Conservation (phyloP, 2,113 vertebrate genomes). For the Caranx ignobilis region DNA sequence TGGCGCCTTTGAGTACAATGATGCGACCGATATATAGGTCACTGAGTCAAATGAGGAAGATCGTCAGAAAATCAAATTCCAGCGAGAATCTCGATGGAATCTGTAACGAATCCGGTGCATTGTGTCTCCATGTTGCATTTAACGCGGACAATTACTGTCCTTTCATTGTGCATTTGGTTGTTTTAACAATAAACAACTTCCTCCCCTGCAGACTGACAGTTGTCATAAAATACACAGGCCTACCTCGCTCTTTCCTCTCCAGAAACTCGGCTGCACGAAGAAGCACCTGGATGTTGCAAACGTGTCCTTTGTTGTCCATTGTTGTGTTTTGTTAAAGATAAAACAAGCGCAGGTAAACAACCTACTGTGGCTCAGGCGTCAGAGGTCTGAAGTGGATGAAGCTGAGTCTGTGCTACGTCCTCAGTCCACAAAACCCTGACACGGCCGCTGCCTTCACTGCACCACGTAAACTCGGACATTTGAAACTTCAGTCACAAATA, state of each 20-base stretch:
- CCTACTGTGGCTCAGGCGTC: constrained; percentile 3
- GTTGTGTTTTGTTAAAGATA: constrained; percentile 12
- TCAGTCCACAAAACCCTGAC: constrained; percentile 19
- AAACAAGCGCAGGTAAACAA: constrained; percentile 26
- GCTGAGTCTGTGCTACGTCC: constrained; percentile 60
- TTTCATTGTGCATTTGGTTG: constrained; percentile 44
- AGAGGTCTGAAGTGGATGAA: constrained; percentile 23
- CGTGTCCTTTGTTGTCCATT: constrained; percentile 85
- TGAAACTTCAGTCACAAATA: rapidly evolving
- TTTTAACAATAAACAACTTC: constrained; percentile 68
- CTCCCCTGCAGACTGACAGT: constrained; percentile 53
- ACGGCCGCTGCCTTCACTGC: constrained; percentile 42
- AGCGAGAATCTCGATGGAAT: background rate
- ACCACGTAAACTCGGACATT: constrained; percentile 23
- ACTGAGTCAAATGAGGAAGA: constrained; percentile 71
- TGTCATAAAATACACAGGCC: constrained; percentile 39
- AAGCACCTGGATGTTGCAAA: constrained; percentile 92
- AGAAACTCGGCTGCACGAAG: constrained; percentile 93
- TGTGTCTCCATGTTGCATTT: rapidly evolving
- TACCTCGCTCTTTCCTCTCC: constrained; percentile 91
- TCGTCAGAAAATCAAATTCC: background rate
- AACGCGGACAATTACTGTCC: background rate
- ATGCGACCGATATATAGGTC: constrained; percentile 82
- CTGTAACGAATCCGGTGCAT: rapidly evolving
- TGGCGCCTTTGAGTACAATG: constrained; percentile 87